phyloP scores from a whole-genome alignment of 2,888 invertebrate species.

The Cotesia congregata region DNA sequence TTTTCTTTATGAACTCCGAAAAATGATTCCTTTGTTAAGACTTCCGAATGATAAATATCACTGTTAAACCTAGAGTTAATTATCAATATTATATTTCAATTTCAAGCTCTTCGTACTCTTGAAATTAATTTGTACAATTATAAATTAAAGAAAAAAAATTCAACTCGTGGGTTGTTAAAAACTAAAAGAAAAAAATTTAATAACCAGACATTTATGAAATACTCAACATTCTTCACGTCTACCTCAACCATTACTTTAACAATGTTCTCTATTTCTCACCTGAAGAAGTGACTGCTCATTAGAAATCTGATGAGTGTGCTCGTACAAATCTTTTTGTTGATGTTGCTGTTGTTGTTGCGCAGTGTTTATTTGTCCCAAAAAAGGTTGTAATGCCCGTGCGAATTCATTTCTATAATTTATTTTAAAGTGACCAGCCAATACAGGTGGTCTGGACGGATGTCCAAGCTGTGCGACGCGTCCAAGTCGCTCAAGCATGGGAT shows the following conservation, averaged over 20 bases:
- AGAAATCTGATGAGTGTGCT: constrained; percentile 58
- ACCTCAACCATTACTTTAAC: constrained; percentile 12
- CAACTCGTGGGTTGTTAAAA: no score
- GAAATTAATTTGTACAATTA: no score
- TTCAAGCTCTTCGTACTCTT: no score
- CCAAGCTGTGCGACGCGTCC: constrained; percentile 77
- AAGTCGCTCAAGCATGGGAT: constrained; percentile 78
- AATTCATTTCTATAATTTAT: constrained; percentile 78
- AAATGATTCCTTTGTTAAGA: no score
- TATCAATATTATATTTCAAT: no score
- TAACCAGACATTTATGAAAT: neutral
- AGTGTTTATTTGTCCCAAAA: constrained; percentile 71
- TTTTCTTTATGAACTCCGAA: no score
- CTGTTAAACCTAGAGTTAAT: no score
- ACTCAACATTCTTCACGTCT: neutral
- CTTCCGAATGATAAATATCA: no score
- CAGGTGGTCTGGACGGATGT: constrained; percentile 72
- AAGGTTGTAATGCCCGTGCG: constrained; percentile 76
- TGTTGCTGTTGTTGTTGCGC: neutral
- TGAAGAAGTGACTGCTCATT: constrained; percentile 60
- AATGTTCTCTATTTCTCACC: constrained; percentile 50
- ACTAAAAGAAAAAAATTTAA: no score
- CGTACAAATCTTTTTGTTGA: constrained; percentile 61
- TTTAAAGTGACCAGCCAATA: constrained; percentile 60
- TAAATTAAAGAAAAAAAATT: no score